Base-by-base conservation (phyloP, 2,888 invertebrate genomes). In the Watsonalla cultraria region DNA sequence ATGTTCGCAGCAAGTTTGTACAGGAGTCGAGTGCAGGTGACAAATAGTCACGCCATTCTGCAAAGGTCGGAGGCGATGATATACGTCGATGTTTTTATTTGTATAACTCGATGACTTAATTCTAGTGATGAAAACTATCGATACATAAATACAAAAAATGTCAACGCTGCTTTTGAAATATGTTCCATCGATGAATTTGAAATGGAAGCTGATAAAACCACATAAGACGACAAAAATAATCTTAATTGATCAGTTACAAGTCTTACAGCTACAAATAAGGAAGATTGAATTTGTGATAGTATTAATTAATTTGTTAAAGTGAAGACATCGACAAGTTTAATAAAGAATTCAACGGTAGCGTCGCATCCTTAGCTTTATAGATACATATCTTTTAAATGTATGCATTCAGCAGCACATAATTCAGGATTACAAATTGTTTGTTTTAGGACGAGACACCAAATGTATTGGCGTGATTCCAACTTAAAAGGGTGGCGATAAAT, bases 381-480 rank as follows among this genome's bases (percentile, higher is more conserved):
- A 90, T 90, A 80, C 84, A 83, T 90, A 90, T 90, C 90, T 87
- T 80, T 86, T 85, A 84, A 89, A 90, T 89, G 87, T 90, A 90
- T 90, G 90, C 88, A 88, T 84, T 88, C 89, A 87, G 84, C 89
- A 80, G 87, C 85, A 81, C 86, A 90, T 90, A 90, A 90, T 87
- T 90, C 90, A 90, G 88, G 81, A 79, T 85, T 90, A 90, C 90
- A 90, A 90, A 90, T 90, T 89, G 88, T 90, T 90, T 90, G 89
- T 90, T 90, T 90, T 89, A 90, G 85, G 85, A 71, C 70, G 83
- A 72, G 89, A 88, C 89, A 86, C 78, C 75, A 78, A 89, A 89
- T 79, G 86, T 84, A 89, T 89, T 86, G 89, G 85, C 74, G 83
- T 79, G 87, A 86, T 86, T 85, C 73, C 83, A 87, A 86, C 86